These are phyloP conservation scores for Drosophila peninsularis DNA, from an alignment of 2,888 invertebrate species.

Conservation along the genomic window DNA sequence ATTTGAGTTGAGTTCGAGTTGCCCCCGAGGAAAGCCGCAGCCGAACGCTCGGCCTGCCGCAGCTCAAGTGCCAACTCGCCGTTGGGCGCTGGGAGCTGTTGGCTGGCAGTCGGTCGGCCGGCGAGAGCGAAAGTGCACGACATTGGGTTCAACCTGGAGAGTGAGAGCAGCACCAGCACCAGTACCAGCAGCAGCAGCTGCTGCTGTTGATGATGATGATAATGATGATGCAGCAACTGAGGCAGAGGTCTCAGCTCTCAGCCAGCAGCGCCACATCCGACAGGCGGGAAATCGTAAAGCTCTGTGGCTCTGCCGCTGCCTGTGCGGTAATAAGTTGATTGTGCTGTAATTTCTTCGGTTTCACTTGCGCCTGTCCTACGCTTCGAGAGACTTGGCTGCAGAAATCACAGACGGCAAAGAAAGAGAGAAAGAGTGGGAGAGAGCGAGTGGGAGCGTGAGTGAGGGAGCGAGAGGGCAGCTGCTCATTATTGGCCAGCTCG, in stretches of 20 bases:
- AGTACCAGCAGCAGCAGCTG: neutral
- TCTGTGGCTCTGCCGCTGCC: constrained; percentile 28
- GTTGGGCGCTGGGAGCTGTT: constrained; percentile 21
- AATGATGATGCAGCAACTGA: constrained; percentile 13
- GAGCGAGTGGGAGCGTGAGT: neutral
- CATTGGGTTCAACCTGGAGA: constrained; percentile 49
- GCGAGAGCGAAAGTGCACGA: constrained; percentile 80
- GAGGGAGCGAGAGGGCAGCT: constrained; percentile 3
- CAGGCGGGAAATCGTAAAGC: constrained; percentile 69
- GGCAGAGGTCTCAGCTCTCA: constrained; percentile 48
- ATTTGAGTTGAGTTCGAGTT: constrained; percentile 29
- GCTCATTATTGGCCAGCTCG: constrained; percentile 76
- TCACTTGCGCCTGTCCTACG: constrained; percentile 76
- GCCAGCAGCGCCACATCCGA: constrained; percentile 59
- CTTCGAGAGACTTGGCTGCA: constrained; percentile 48
- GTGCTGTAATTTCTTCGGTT: constrained; percentile 82
- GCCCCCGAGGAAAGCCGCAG: constrained; percentile 50
- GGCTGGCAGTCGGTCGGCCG: constrained; percentile 41
- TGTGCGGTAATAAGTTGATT: constrained; percentile 82
- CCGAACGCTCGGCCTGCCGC: constrained; percentile 72
- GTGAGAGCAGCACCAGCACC: constrained; percentile 11
- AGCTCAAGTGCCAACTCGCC: constrained; percentile 50
- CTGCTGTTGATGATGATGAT: neutral
- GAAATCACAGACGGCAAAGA: constrained; percentile 19
- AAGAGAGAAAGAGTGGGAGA: neutral